Base-by-base conservation (phyloP, 2,888 invertebrate genomes). In the Coelopa pilipes region DNA sequence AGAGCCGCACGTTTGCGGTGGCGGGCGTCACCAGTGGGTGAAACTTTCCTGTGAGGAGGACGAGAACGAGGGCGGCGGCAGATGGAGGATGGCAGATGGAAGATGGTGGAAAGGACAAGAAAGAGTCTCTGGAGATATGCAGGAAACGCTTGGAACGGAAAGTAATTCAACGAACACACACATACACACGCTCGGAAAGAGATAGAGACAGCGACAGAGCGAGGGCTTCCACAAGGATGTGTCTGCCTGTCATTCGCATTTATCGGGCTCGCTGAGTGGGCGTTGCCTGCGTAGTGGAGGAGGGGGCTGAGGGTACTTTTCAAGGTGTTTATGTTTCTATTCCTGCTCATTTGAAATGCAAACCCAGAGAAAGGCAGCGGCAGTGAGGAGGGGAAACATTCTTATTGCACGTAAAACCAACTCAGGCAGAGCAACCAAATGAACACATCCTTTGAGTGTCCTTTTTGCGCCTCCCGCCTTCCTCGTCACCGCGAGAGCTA, bases 161-260 rank as follows among this genome's bases (percentile, higher is more conserved):
- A 70, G 12, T 12, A 12, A 19, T 45, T 75, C 78, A 74, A 67
- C 53, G 65, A 69, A 74, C 62, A 75, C 57, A 72, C 60, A 74
- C n/a, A 75, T 62, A 72, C 62, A 74, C 59, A 75, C 34, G 49
- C 47, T 59, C 24, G 7, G 34, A 53, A 53, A 11, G 13, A 53
- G 53, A 53, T 2, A n/a, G 17, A 55, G 57, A n/a, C 34, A 55
- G 50, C 46, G 69, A 69, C 46, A 34, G 50, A 24, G 24, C 24
- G 21, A 19, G 46, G n/a, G 15, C 13, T 49, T 47, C 12, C 34
- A 7, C 34, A 34, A 12, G 21, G 57, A 59, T 59, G 70, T 53
- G 63, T 70, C 63, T 70, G 62, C 50, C 62, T 62, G 50, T 62
- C 62, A 70, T 69, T 69, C 59, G 47, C 57, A 69, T 69, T 19